Percentiles rank a stretch among this genome's conserved stretches.
Evolutionary conservation across 2,797 vertebrate species (phyloP).

Genomic region (Peromyscus nudipes): DNA sequence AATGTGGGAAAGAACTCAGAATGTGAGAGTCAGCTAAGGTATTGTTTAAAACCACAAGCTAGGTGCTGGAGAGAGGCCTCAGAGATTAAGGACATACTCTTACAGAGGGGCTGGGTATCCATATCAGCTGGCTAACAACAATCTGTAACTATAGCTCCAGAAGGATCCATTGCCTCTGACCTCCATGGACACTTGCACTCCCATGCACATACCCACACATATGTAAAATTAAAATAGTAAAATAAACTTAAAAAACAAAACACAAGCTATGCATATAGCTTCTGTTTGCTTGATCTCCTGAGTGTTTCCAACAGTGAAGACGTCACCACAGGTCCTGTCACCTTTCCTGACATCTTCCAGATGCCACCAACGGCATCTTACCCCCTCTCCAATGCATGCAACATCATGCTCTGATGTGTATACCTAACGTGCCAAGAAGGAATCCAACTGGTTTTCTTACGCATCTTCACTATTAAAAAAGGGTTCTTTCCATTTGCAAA

Average conservation of each 20-base stretch:
- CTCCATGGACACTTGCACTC: background rate
- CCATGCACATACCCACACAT: background rate
- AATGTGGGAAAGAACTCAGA: background rate
- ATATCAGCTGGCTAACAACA: background rate
- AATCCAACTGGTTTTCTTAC: background rate
- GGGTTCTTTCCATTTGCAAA: background rate
- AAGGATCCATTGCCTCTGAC: background rate
- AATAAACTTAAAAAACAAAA: background rate
- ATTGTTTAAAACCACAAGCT: background rate
- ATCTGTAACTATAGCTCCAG: background rate
- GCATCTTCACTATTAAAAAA: background rate
- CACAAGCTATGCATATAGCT: background rate
- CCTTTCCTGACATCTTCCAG: background rate
- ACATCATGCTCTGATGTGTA: background rate
- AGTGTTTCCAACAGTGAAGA: background rate
- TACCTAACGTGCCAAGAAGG: background rate
- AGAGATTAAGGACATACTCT: background rate
- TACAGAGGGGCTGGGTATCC: too few species aligned
- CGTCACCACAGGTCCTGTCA: background rate
- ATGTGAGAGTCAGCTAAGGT: background rate
- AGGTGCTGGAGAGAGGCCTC: too few species aligned
- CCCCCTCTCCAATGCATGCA: background rate
- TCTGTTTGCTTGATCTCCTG: background rate
- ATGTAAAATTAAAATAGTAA: background rate
- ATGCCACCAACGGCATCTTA: constrained; percentile 1